Percentiles rank a stretch among this genome's conserved stretches.
These are phyloP conservation scores for Thinocorus orbignyianus DNA, from an alignment of 2,113 vertebrate genomes.

Conservation along the genomic window DNA sequence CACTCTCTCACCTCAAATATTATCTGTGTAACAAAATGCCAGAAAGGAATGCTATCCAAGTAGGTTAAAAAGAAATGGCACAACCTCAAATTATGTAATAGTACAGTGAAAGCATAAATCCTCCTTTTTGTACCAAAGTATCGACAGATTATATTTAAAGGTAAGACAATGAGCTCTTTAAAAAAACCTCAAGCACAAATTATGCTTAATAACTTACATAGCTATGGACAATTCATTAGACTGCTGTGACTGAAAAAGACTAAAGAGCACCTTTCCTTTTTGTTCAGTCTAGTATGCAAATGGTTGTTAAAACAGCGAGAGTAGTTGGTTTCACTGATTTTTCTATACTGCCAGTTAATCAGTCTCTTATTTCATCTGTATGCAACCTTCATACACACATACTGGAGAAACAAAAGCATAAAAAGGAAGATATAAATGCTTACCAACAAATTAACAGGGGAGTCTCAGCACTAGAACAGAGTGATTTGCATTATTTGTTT, in stretches of 20 bases:
- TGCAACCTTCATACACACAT: not conserved
- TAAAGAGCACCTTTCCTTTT: not conserved
- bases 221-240: slow-evolving; percentile 2
- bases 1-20: not conserved
- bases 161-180: not conserved
- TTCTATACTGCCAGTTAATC: slow-evolving; percentile 11
- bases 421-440: not conserved
- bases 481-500: not conserved
- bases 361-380: slow-evolving; percentile 32
- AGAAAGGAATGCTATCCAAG: slow-evolving; percentile 24
- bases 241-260: not conserved
- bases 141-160: not conserved
- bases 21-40: not conserved
- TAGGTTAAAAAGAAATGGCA: not conserved
- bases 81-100: slow-evolving; percentile 10
- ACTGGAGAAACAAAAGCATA: not conserved
- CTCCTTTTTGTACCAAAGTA: slow-evolving; percentile 3
- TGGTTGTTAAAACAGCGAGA: slow-evolving; percentile 5
- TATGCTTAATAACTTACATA: not conserved
- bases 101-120: slow-evolving; percentile 54
- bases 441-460: not conserved
- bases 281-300: slow-evolving; percentile 24
- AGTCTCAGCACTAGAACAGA: not conserved
- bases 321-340: slow-evolving; percentile 19
- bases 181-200: not conserved